Base-by-base conservation (phyloP, 2,888 invertebrate genomes). In the Ischnus inquisitorius region DNA sequence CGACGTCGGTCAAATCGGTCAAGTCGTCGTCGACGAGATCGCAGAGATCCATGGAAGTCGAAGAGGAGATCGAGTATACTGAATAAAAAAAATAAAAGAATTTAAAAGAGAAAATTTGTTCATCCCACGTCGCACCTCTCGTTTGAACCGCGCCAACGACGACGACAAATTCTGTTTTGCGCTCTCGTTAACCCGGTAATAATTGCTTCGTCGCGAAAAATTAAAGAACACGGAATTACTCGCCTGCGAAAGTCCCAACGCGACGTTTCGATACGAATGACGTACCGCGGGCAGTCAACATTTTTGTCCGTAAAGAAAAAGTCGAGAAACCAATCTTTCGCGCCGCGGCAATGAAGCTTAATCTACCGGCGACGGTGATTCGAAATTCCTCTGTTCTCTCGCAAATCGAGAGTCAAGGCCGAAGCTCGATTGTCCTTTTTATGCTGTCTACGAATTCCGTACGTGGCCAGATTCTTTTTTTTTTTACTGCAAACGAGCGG, bases 31-130 rank as follows among this genome's bases (percentile, higher is more conserved):
- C 94, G 25, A 96, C 96, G 86, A 96, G 94, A 85, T 97, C 97
- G 88, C 91, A 91, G 4, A 86, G 89, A 54, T 97, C 97, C 0
- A 96, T 97, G 93, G 97, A 97, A 93, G 94, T 95, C 78, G 95
- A 92, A 88, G 89, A 89, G 75, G 94, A 91, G 88, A 85, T 91
- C 69, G 91, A 92, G 69, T 92, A 91, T 79, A 90, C 86, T 60
- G 90, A 90, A 79, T 90, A 91, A 82, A 39, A 39, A 25, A 25
- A 57, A 25, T 22, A 3, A 25, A 57, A 25, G 1, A 57, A 25
- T 10, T 8, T 0, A 43, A 43, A 43, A 22, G 10, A 54, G 16
- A 51, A 19, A 22, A 54, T 19, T 19, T 51, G 2, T 19, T 6
- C 51, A 19, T 51, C 54, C 51, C 10, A 19, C 54, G 22, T 22